Percentiles rank a stretch among this genome's conserved stretches.
Evolutionary conservation across 2,113 vertebrate genomes (phyloP).

Genomic region (Okapia johnstoni): DNA sequence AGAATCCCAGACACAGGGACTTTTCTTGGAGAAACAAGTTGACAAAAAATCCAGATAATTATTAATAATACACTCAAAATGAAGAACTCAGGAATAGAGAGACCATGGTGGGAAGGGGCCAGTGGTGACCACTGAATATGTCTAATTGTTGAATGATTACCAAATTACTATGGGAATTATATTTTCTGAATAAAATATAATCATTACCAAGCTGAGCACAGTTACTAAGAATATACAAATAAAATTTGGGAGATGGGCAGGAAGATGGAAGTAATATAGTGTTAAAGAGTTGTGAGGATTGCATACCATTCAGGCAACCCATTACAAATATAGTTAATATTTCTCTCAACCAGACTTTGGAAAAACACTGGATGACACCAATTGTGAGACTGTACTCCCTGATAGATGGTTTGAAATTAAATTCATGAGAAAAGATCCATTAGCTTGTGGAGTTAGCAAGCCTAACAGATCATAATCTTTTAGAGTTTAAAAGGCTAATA

Average conservation of each 20-base stretch:
- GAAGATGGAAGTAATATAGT: neutral
- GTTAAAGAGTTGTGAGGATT: neutral
- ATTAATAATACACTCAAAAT: neutral
- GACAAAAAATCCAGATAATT: neutral
- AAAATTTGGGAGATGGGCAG: neutral
- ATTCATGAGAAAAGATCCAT: neutral
- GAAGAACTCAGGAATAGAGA: neutral
- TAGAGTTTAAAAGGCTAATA: neutral
- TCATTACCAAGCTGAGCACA: neutral
- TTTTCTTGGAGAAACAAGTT: neutral
- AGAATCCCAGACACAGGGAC: neutral
- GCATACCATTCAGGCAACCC: neutral
- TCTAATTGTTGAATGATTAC: neutral
- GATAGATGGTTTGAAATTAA: neutral
- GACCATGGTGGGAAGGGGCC: neutral
- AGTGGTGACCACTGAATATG: neutral
- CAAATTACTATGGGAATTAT: neutral
- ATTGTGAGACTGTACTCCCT: neutral
- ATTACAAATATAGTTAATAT: neutral
- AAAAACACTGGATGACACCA: neutral
- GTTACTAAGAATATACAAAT: neutral
- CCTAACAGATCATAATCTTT: neutral
- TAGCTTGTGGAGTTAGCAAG: neutral
- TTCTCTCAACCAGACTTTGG: neutral
- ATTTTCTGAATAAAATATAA: neutral